Conservation (phyloP, 2,888 invertebrate species). For the Spodoptera littoralis region DNA sequence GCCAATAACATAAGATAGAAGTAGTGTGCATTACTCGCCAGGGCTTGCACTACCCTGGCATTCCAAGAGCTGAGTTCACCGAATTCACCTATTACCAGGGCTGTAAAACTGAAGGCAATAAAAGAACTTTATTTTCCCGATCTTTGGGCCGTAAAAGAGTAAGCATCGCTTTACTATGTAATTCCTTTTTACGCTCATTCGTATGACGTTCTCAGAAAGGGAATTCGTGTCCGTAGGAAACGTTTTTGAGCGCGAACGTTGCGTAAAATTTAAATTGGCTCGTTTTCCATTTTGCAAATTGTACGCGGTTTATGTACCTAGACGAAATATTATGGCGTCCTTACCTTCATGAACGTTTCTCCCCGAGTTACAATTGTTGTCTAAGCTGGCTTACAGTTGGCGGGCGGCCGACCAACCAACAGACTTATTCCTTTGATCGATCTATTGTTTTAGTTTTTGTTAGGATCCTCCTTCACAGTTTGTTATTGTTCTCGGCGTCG, state of each 20-base stretch:
- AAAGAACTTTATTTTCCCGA: constrained; percentile 81
- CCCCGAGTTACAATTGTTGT: constrained; percentile 21
- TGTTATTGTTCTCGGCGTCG: constrained; percentile 10
- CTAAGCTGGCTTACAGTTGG: constrained; percentile 35
- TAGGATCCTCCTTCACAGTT: constrained; percentile 10
- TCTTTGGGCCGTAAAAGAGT: constrained; percentile 78
- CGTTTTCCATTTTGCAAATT: constrained; percentile 60
- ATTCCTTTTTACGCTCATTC: constrained; percentile 74
- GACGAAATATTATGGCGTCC: constrained; percentile 41
- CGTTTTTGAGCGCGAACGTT: constrained; percentile 55
- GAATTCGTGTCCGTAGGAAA: constrained; percentile 61
- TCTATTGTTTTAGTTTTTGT: constrained; percentile 36
- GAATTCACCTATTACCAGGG: constrained; percentile 76
- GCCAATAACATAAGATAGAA: constrained; percentile 34
- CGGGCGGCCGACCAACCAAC: constrained; percentile 9
- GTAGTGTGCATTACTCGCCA: constrained; percentile 30
- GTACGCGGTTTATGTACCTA: constrained; percentile 47
- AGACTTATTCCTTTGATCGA: constrained; percentile 36
- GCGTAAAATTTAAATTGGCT: constrained; percentile 73
- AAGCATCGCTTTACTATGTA: constrained; percentile 80
- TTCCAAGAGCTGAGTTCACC: constrained; percentile 66
- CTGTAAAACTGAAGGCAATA: constrained; percentile 79
- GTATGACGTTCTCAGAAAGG: constrained; percentile 69
- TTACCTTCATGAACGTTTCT: constrained; percentile 32
- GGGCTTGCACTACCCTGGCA: constrained; percentile 43